phyloP scores from a whole-genome alignment of 2,888 invertebrate species.

The Apoderus coryli region DNA sequence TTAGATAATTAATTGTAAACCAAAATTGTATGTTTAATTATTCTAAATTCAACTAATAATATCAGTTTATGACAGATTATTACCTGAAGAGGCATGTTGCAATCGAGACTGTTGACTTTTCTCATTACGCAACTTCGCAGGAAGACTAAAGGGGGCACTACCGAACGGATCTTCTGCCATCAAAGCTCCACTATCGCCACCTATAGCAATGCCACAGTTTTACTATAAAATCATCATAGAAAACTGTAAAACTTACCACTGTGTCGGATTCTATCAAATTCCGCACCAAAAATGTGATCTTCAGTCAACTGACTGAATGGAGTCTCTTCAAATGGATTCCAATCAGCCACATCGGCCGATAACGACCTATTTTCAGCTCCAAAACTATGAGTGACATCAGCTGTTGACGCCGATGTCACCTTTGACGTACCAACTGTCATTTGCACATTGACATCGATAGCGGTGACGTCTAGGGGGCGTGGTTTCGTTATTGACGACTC shows the following conservation, averaged over 20 bases:
- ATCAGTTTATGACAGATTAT: too few relatives aligned
- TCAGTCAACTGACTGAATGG: slow-evolving; percentile 62
- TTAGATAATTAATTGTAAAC: too few relatives aligned
- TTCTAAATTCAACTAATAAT: slow-evolving; percentile 4
- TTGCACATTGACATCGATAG: slow-evolving; percentile 25
- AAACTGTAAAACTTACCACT: too few relatives aligned
- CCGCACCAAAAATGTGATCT: slow-evolving; percentile 69
- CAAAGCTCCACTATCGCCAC: too few relatives aligned
- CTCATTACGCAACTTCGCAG: slow-evolving; percentile 33
- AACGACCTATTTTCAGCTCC: slow-evolving; percentile 28
- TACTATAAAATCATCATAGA: too few relatives aligned
- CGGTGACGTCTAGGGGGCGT: slow-evolving; percentile 31
- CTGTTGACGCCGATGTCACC: slow-evolving; percentile 31
- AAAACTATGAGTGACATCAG: slow-evolving; percentile 26
- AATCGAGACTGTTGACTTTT: slow-evolving; percentile 25
- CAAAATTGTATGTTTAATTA: not conserved
- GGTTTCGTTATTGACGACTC: slow-evolving; percentile 52
- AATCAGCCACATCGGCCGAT: slow-evolving; percentile 49
- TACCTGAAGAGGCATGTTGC: slow-evolving; percentile 36
- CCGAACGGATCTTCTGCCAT: slow-evolving; percentile 63
- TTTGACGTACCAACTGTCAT: slow-evolving; percentile 24
- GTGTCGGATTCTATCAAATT: slow-evolving; percentile 66
- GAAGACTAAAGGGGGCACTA: slow-evolving; percentile 67
- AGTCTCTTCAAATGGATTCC: slow-evolving; percentile 74
- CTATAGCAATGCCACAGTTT: too few relatives aligned